Evolutionary conservation across 2,888 invertebrate genomes (phyloP).

Genomic region (Choreutis nemorana): DNA sequence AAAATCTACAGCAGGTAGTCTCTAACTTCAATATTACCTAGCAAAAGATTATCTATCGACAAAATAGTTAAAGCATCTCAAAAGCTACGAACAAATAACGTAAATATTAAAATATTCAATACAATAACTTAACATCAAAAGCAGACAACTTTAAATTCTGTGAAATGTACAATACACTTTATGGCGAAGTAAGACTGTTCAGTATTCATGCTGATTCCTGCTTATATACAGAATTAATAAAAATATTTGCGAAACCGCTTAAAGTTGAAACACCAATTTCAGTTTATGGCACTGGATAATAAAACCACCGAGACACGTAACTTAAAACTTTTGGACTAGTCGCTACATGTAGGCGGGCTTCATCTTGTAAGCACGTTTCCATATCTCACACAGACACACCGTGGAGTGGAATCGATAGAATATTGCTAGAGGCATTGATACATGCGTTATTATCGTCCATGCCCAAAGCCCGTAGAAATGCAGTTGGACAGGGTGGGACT

Average conservation of each 20-base stretch:
- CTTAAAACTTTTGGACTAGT: constrained; percentile 40
- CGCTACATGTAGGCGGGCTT: constrained; percentile 86
- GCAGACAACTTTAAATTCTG: constrained; percentile 57
- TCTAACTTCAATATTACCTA: no score
- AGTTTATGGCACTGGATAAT: background rate
- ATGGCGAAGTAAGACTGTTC: no score
- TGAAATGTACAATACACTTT: no score
- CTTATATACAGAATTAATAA: no score
- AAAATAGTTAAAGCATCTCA: constrained; percentile 48
- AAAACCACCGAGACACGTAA: no score
- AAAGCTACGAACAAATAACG: constrained; percentile 67
- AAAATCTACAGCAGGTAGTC: no score
- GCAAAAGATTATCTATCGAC: no score
- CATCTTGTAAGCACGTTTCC: constrained; percentile 95
- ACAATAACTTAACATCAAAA: constrained; percentile 63
- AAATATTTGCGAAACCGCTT: no score
- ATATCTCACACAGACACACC: constrained; percentile 94
- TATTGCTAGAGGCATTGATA: constrained; percentile 91
- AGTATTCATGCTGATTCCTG: no score
- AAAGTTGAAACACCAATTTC: no score
- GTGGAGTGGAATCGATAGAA: constrained; percentile 96
- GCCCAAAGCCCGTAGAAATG: constrained; percentile 94
- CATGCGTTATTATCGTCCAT: constrained; percentile 95
- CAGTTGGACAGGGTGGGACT: constrained; percentile 90
- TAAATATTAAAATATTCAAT: constrained; percentile 63